A percentile compares a stretch with the other conserved stretches of the same genome.
Evolutionary conservation across 2,797 vertebrate genomes (phyloP).

Genomic region (Aphelocoma californica): DNA sequence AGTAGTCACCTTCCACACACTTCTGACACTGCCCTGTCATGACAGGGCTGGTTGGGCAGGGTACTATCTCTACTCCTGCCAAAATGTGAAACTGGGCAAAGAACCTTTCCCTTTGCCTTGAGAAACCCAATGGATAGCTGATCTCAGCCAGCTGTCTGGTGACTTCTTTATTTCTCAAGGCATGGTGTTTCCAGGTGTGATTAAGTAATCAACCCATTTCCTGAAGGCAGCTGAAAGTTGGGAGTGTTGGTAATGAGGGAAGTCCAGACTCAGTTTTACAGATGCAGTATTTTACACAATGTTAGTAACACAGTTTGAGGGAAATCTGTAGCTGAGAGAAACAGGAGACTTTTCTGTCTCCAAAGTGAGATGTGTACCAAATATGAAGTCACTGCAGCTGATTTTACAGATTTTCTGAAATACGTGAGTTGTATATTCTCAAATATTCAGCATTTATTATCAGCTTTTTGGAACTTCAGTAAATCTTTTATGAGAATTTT

Average conservation of each 20-base stretch:
- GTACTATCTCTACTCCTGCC: background rate
- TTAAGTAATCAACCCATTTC: background rate
- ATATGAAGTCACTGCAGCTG: background rate
- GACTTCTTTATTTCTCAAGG: background rate
- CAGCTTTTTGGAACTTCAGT: background rate
- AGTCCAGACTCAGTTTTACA: background rate
- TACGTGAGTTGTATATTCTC: background rate
- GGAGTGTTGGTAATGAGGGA: background rate
- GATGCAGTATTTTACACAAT: constrained; percentile 49
- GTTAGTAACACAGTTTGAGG: background rate
- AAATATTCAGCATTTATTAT: background rate
- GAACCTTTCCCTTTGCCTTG: background rate
- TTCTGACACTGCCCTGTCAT: background rate
- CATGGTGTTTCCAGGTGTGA: background rate
- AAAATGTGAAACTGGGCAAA: background rate
- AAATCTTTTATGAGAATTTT: background rate
- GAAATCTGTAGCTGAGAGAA: background rate
- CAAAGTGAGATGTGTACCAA: background rate
- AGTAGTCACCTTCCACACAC: background rate
- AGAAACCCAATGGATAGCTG: background rate
- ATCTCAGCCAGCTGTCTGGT: background rate
- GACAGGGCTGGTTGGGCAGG: background rate
- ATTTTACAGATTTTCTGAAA: background rate
- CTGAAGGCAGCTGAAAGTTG: background rate
- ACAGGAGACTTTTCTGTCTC: background rate